Evolutionary conservation across 2,113 vertebrate genomes (phyloP).

Genomic region (Papio anubis): DNA sequence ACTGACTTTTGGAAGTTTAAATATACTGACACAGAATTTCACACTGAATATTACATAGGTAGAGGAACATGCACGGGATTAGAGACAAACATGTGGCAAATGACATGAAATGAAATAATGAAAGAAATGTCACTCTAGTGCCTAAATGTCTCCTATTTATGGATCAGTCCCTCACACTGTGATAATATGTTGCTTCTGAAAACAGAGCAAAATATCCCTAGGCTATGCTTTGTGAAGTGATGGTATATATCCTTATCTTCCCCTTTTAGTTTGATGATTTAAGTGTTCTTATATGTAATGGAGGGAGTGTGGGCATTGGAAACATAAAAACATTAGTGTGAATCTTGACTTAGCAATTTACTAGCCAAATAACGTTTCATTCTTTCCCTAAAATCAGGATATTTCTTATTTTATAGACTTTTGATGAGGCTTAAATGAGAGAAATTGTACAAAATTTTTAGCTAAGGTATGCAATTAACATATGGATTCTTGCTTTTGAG

Average conservation of each 20-base stretch:
- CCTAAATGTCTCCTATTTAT: constrained; percentile 80
- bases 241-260: background rate
- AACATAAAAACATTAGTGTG: background rate
- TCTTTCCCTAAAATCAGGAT: background rate
- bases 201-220: constrained; percentile 55
- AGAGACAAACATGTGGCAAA: constrained; percentile 80
- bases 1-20: constrained; percentile 81
- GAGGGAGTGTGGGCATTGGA: background rate
- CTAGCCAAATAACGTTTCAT: background rate
- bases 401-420: background rate
- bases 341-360: background rate
- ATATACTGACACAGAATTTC: constrained; percentile 82
- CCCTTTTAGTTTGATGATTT: background rate
- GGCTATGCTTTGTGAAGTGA: constrained; percentile 25
- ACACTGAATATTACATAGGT: constrained; percentile 82
- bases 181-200: constrained; percentile 55
- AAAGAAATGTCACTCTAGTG: constrained; percentile 73
- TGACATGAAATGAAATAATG: constrained; percentile 80
- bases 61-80: constrained; percentile 76
- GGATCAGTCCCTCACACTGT: constrained; percentile 62
- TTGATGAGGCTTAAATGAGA: background rate
- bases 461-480: background rate
- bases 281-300: background rate
- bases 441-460: background rate
- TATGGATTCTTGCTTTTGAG: background rate